Base-by-base conservation (phyloP, 2,113 vertebrate species). In the Xiphophorus maculatus region DNA sequence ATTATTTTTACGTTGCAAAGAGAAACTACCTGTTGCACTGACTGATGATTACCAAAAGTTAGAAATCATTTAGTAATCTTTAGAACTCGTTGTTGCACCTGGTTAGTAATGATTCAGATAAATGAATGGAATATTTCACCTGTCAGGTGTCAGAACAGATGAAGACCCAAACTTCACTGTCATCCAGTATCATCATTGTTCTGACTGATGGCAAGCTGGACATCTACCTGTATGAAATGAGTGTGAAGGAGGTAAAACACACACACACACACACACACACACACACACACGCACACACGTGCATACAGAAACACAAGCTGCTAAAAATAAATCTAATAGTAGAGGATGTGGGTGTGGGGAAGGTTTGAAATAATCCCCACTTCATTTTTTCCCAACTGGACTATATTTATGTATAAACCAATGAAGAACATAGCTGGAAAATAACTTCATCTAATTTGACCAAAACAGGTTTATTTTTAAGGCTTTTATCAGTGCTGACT, bases 201-300 rank as follows among this genome's bases (percentile, higher is more conserved):
- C 86, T 99, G 90, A 99, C 98, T 22, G 98, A 99, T 90, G 98
- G 98, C 35, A 97, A 98, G 80, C 88, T 99, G 79, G 94, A 95
- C 0, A 90, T 96, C 40, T 95, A 92, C 82, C 94, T 96, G 10
- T 95, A 93, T 76, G 88, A 94, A 30, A 94, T 97, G 25, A 95
- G 96, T 28, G 89, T 96, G 73, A 88, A 92, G 25, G 95, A 98
- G 96, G 97, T 98, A 77, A 44, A 25, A 48, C 30, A 22, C 54
- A 32, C 48, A 81, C 15, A 15, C 54, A 71, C 30, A 27, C 60
- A 44, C 37, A 68, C 44, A 25, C 37, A 54, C 37, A 76, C 22
- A 10, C 54, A 81, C 19, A 15, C 54, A 71, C 30, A 27, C 60
- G 44, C 48, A 71, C 42, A 25, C 48, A 62, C 33, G 2, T 14